Conservation (phyloP, 2,113 vertebrate species). For the Hiodon alosoides region DNA sequence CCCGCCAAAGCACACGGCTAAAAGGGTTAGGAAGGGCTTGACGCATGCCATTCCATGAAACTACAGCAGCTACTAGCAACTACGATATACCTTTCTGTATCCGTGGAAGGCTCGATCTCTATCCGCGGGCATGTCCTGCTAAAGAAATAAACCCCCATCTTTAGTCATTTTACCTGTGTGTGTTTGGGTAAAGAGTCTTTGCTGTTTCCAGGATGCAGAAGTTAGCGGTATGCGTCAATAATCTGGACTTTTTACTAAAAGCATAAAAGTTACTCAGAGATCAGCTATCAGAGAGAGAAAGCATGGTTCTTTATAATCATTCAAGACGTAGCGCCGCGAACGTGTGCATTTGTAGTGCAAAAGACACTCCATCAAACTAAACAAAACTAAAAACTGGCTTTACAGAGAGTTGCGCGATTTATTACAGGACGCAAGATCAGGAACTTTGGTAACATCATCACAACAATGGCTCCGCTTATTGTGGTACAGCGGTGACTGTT, state of each 20-base stretch:
- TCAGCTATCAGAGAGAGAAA: too few species aligned
- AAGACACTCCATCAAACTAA: too few species aligned
- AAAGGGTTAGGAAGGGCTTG: background rate
- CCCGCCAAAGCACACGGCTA: background rate
- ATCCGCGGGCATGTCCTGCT: slow-evolving; percentile 41
- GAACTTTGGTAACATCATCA: too few species aligned
- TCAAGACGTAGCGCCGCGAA: too few species aligned
- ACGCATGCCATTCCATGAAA: background rate
- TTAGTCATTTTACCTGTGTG: background rate
- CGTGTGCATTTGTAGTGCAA: too few species aligned
- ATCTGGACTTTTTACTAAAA: too few species aligned
- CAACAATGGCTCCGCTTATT: background rate
- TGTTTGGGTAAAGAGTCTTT: too few species aligned
- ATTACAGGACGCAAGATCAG: too few species aligned
- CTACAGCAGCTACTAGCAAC: background rate
- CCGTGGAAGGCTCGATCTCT: slow-evolving; percentile 41
- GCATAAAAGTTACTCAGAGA: too few species aligned
- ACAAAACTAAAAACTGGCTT: too few species aligned
- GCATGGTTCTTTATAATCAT: too few species aligned
- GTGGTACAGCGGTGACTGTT: background rate
- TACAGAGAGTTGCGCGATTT: too few species aligned
- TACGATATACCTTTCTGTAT: slow-evolving; percentile 37
- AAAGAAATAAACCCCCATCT: slow-evolving; percentile 28
- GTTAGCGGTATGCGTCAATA: background rate
- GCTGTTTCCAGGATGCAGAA: background rate